Evolutionary conservation across 1,140 invertebrate species (phyloP), one percentile per base, ranked within the genome.

Genomic region (Ridgeia piscesae): DNA sequence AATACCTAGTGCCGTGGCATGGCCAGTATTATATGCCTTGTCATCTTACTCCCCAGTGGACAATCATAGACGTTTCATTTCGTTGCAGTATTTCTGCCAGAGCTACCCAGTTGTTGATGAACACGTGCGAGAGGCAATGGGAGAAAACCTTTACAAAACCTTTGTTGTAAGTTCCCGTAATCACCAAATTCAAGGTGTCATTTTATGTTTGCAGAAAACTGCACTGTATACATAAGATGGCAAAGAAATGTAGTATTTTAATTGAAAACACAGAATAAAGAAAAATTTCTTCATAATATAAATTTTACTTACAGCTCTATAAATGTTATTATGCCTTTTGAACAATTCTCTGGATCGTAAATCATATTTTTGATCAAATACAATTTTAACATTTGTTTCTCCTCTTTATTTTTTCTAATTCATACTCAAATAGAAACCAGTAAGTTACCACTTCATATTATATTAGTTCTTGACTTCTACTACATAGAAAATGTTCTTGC

Each of bases 31-130:
- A 77, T 27, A 21, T 21, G 0, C 42, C 42, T 42, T 77, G 58
- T 77, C 11, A 77, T 77, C 58, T 14, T 17, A 4, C 58, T 31
- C 27, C 11, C 58, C 27, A 21, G 27, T 77, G 58, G 14, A 27
- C 11, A 77, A 77, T 77, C 11, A 77, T 77, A 77, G 27, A 21
- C 27, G n/a, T n/a, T 77, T 90, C 93, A 92, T 92, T 58, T 92
- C 77, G 89, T 94, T 94, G 91, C 93, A 96, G 95, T 94, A 95
- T 93, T 94, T 96, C 91, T 96, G 95, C 93, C 92, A 94, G 91
- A 95, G 94, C 34, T 95, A 95, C 92, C 95, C 95, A 6, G 95
- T 96, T 89, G 95, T 96, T 91, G 95, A 96, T 93, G 96, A 96
- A 91, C 95, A 96, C 93, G 96, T 96, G 0, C 93, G 94, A 88